These are phyloP conservation scores for Tokudaia muenninki DNA, from an alignment of 2,797 vertebrate genomes.

Conservation along the genomic window DNA sequence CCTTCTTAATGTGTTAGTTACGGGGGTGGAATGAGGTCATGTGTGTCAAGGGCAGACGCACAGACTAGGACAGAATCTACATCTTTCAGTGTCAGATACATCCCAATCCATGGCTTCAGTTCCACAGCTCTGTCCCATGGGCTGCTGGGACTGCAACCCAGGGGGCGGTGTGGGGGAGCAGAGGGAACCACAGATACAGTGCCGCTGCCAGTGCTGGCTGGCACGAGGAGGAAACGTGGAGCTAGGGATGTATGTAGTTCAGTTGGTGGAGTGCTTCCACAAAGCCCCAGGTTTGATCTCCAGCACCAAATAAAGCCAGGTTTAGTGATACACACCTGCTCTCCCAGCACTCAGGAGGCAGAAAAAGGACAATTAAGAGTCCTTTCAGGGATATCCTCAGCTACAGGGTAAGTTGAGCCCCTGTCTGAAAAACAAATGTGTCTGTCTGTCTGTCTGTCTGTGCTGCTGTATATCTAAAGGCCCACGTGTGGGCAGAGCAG, in stretches of 20 bases:
- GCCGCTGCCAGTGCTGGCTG: not conserved
- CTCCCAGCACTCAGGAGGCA: not conserved
- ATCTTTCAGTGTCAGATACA: not conserved
- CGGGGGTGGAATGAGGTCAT: not conserved
- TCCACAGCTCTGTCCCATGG: not conserved
- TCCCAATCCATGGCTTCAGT: rapidly evolving
- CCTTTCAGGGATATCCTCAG: not conserved
- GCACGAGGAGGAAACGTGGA: not conserved
- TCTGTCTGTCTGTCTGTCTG: not conserved
- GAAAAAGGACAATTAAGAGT: not conserved
- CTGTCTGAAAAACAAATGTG: not conserved
- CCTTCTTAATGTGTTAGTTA: not conserved
- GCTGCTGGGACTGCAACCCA: rapidly evolving
- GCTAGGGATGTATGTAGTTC: not conserved
- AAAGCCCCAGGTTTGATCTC: not conserved
- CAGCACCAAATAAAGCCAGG: not conserved
- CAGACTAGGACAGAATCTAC: not conserved
- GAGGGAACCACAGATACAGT: not conserved
- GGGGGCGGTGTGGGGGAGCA: not conserved
- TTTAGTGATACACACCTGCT: not conserved
- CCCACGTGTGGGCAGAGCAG: not conserved
- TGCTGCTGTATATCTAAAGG: not conserved
- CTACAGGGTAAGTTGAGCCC: not conserved
- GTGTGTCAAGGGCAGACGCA: not conserved
- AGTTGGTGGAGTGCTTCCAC: not conserved